A percentile compares a stretch with the other conserved stretches of the same genome.
Evolutionary conservation across 2,113 vertebrate genomes (phyloP).

Genomic region (Pseudorectes ferrugineus): DNA sequence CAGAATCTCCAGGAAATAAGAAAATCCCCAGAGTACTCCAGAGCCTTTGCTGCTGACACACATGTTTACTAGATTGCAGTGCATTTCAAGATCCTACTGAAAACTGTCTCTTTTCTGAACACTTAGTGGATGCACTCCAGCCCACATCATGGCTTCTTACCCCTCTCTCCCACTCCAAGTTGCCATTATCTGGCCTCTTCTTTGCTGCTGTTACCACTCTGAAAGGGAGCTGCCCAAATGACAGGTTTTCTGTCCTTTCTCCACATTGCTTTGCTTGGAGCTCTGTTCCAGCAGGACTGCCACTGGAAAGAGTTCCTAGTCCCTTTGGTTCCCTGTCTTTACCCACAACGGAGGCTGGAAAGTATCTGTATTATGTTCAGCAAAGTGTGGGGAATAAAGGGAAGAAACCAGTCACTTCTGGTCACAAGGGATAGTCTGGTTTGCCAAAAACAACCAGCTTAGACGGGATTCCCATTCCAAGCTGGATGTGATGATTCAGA

Average conservation of each 20-base stretch:
- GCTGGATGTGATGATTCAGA: slow-evolving; percentile 24
- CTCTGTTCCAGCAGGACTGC: neutral
- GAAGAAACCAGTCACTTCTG: slow-evolving; percentile 22
- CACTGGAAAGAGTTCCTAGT: neutral
- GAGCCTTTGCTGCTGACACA: neutral
- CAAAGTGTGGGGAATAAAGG: neutral
- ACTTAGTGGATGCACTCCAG: neutral
- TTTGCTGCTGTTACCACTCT: neutral
- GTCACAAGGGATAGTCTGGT: neutral
- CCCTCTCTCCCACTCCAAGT: neutral
- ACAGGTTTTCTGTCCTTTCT: neutral
- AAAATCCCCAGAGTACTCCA: neutral
- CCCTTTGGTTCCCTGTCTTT: slow-evolving; percentile 1
- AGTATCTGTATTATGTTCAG: neutral
- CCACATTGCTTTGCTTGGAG: neutral
- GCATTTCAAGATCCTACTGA: neutral
- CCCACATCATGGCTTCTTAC: neutral
- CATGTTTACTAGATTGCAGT: slow-evolving; percentile 2
- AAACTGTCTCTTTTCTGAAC: neutral
- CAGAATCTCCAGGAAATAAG: slow-evolving; percentile 2
- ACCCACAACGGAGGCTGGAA: neutral
- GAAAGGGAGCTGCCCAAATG: neutral
- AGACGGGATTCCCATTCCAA: neutral
- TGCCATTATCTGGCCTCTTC: neutral
- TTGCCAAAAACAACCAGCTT: slow-evolving; percentile 16